Percentiles rank a stretch among this genome's conserved stretches.
These are phyloP conservation scores for Timema podura DNA, from an alignment of 2,888 invertebrate genomes.

Conservation along the genomic window DNA sequence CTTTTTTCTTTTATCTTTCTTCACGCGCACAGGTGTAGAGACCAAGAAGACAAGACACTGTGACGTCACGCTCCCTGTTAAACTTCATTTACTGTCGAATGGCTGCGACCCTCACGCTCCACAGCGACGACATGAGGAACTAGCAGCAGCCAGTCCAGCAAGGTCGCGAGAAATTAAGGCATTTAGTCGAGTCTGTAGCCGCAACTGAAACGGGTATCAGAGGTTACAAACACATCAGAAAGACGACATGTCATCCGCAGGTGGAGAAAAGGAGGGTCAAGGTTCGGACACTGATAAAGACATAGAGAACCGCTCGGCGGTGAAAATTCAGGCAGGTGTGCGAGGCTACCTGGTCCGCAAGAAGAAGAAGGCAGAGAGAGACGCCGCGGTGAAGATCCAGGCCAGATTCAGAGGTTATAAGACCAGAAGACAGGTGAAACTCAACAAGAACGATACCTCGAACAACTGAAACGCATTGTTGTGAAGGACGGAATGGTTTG, in stretches of 20 bases:
- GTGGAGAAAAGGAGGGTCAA: constrained; percentile 17
- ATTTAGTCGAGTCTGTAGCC: constrained; percentile 44
- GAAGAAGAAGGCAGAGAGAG: constrained; percentile 44
- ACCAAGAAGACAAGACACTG: no score
- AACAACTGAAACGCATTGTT: no score
- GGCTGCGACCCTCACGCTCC: no score
- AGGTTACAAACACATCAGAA: constrained; percentile 45
- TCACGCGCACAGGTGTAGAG: no score
- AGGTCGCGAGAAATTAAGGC: no score
- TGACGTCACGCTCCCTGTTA: no score
- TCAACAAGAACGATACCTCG: no score
- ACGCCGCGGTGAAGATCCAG: constrained; percentile 47
- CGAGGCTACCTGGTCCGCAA: constrained; percentile 61
- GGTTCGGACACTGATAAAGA: neutral
- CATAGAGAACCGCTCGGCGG: constrained; percentile 44
- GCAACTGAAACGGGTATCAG: constrained; percentile 56
- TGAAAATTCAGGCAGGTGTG: constrained; percentile 64
- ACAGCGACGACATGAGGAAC: no score
- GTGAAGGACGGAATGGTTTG: no score
- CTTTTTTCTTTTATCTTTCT: no score
- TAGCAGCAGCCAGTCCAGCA: no score
- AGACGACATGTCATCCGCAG: constrained; percentile 14
- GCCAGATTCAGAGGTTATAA: constrained; percentile 48
- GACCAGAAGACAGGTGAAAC: constrained; percentile 23
- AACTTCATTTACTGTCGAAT: no score